Evolutionary conservation across 2,113 vertebrate species (phyloP).

Genomic region (Columba livia): DNA sequence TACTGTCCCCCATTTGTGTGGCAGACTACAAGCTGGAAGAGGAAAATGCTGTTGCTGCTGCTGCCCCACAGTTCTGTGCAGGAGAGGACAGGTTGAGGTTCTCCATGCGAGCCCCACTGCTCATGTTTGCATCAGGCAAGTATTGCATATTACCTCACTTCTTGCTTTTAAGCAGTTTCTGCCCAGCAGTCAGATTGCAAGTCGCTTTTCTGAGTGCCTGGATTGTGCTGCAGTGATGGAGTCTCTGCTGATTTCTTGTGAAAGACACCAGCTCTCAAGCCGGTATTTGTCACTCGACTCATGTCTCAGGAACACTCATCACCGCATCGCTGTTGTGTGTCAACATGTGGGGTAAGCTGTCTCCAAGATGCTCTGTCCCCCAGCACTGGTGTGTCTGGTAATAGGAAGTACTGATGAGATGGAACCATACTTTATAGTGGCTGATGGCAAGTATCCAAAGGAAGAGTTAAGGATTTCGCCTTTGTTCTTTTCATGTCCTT

Average conservation of each 20-base stretch:
- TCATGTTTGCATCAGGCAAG: background rate
- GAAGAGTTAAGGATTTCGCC: background rate
- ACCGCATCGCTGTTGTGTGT: background rate
- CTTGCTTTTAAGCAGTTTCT: background rate
- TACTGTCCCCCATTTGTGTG: background rate
- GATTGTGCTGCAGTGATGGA: background rate
- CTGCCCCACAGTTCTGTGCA: background rate
- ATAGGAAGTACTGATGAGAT: background rate
- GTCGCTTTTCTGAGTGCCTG: background rate
- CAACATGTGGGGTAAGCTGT: background rate
- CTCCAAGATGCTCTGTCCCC: background rate
- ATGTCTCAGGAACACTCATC: background rate
- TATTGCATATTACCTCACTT: background rate
- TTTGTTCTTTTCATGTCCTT: background rate
- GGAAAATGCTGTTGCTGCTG: background rate
- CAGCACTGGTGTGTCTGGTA: background rate
- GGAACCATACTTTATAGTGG: background rate
- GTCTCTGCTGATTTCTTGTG: background rate
- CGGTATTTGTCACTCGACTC: background rate
- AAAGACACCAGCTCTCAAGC: background rate
- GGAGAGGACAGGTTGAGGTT: background rate
- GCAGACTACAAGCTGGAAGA: background rate
- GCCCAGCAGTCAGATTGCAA: background rate
- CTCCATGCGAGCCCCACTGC: background rate
- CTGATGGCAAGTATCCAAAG: constrained; percentile 12